Base-by-base conservation (phyloP, 1,140 invertebrate species). In the Diabrotica undecimpunctata region DNA sequence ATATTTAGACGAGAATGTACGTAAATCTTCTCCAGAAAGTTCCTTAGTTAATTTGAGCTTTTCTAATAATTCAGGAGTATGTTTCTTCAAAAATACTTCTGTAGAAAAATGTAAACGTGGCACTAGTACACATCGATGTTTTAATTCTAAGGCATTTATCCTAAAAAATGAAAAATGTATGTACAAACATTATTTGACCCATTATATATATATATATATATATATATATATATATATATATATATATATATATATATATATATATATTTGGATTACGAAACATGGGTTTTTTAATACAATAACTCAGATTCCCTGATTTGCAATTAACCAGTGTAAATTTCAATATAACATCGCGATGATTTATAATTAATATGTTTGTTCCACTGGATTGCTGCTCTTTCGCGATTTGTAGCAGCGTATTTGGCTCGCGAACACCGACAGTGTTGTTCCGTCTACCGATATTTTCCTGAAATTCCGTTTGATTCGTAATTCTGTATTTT, bases 101-200 rank as follows among this genome's bases (percentile, higher is more conserved):
- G 56, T 35, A 7, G 62, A 54, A 13, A 58, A 64, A 13, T 11
- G 12, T 37, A 51, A 38, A 36, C 54, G 13, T 41, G 36, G 11
- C 25, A 57, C 41, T 46, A 10, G 6, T 46, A 39, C 54, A 64
- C 62, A 64, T 25, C 62, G n/a, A 35, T 64, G 25, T 57, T 5
- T 51, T 14, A 64, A 64, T 39, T 52, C 11, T 10, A 64, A 52
- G 13, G 25, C 61, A n/a, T 39, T 52, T 14, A 62, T 12, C 14
- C 61, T 62, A 12, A n/a, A 62, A 62, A 36, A 51, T 12, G 11
- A 46, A 46, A 46, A 46, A n/a, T 2, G 11, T 46, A 46, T 46
- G 11, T 25, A 25, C 1, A 25, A 25, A 25, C 4, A 25, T 25
- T 46, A 46, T 46, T 46, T 46, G 11, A 9, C 1, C 11, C 1